phyloP scores from a whole-genome alignment of 2,888 invertebrate genomes.

The Dexiosoma caninum region DNA sequence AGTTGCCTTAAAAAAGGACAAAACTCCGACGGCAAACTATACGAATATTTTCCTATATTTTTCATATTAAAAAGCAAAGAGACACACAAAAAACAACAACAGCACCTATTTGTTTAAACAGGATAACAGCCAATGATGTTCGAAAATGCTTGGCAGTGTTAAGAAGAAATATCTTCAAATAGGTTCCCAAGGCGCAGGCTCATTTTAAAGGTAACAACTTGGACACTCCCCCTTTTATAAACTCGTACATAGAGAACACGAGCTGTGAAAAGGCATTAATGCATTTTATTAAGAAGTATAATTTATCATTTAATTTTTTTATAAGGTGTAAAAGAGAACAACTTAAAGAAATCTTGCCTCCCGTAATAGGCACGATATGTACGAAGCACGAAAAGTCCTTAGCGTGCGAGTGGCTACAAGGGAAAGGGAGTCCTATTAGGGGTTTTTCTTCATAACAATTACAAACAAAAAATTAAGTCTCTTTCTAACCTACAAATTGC shows the following conservation, averaged over 20 bases:
- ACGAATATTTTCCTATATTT: background rate
- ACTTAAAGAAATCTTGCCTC: slow-evolving; percentile 23
- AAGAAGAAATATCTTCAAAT: slow-evolving; percentile 36
- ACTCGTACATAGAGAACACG: background rate
- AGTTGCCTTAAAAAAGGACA: background rate
- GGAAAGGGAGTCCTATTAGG: too few relatives aligned
- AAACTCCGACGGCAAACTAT: slow-evolving; percentile 52
- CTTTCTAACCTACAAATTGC: slow-evolving; percentile 50
- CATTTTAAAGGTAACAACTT: slow-evolving; percentile 51
- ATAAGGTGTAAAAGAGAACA: slow-evolving; percentile 56
- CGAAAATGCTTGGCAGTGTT: slow-evolving; percentile 37
- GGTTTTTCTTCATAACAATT: background rate
- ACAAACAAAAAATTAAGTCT: slow-evolving; percentile 40
- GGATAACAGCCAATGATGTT: slow-evolving; percentile 56
- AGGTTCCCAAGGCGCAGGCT: slow-evolving; percentile 61
- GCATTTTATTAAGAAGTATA: slow-evolving; percentile 23
- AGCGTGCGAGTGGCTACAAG: background rate
- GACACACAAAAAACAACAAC: background rate
- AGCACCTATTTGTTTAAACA: slow-evolving; percentile 56
- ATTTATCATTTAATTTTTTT: slow-evolving; percentile 20
- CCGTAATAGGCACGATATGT: background rate
- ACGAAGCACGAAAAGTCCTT: background rate
- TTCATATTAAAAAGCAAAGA: background rate
- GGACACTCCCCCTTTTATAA: slow-evolving; percentile 50
- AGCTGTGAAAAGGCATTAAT: background rate